Base-by-base conservation (phyloP, 2,797 vertebrate species). In the Aeoliscus strigatus region DNA sequence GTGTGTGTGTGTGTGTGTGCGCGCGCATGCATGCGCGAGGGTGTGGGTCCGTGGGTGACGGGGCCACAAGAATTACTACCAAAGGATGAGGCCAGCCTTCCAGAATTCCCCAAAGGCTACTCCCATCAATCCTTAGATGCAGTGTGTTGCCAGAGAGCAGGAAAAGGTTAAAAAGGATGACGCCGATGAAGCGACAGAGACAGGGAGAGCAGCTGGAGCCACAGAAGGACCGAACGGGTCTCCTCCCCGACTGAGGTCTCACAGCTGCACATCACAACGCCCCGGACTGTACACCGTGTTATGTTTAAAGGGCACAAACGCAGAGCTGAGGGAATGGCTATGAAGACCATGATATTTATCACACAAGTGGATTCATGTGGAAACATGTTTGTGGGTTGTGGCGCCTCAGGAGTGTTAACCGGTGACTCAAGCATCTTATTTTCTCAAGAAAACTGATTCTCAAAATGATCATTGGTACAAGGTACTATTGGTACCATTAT, bases 211-310 rank as follows among this genome's bases (percentile, higher is more conserved):
- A 75, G 60, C 64, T 60, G 61, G 47, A 72, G 51, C 49, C 50
- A 63, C 33, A 29, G 39, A 39, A 58, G 45, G 42, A 73, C 46
- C 59, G 51, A 35, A 69, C 34, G 48, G 44, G 49, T 33, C 39
- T 39, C 39, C 66, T 48, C 50, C 40, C 51, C 70, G 62, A 50
- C 51, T 66, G 72, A 70, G 51, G 38, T 67, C 62, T 71, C 66
- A 57, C 51, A 70, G 74, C 64, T 69, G 60, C 70, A 58, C 50
- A 49, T 64, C 55, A 54, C 43, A 39, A 65, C 51, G 52, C 59
- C 54, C 5, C 1, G 10, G 56, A 30, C 50, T 61, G 57, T 70
- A 65, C 51, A 36, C 51, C 60, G 72, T 25, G 37, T 11, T n/a
- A 25, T n/a, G 41, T 18, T 14, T 2, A 1, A 9, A 2, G 15